Evolutionary conservation across 2,888 invertebrate genomes (phyloP).

Genomic region (Hipparchia sbordonii): DNA sequence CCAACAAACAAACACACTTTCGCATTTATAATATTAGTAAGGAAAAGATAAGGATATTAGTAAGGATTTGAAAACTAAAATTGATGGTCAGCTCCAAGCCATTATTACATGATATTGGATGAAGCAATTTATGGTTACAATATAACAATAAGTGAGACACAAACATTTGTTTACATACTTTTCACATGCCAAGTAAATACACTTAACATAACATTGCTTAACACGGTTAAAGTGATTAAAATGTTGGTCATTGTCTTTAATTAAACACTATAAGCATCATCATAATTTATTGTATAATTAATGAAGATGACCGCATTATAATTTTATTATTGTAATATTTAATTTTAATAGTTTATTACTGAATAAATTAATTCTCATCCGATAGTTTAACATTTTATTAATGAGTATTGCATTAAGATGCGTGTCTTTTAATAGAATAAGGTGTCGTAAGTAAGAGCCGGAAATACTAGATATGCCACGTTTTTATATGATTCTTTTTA

Average conservation of each 20-base stretch:
- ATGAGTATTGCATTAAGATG: constrained; percentile 3
- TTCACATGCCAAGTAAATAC: neutral
- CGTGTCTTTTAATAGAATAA: neutral
- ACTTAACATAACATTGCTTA: neutral
- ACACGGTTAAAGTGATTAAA: neutral
- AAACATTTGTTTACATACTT: neutral
- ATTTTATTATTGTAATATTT: neutral
- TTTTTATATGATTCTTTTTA: neutral
- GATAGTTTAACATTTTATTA: neutral
- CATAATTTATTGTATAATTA: neutral
- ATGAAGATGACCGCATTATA: neutral
- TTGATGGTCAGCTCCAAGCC: no score
- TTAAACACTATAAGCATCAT: constrained; percentile 11
- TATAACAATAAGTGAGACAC: no score
- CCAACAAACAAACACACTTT: no score
- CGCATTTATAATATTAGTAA: no score
- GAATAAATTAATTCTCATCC: constrained; percentile 8
- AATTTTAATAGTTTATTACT: constrained; percentile 7
- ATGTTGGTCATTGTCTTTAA: constrained; percentile 9
- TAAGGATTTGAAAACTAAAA: no score
- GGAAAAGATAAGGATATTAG: no score
- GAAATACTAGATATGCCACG: constrained; percentile 12
- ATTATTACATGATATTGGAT: no score
- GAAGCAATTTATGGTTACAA: no score
- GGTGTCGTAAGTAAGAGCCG: neutral